phyloP scores from a whole-genome alignment of 2,113 vertebrate genomes.

The Anhinga anhinga region DNA sequence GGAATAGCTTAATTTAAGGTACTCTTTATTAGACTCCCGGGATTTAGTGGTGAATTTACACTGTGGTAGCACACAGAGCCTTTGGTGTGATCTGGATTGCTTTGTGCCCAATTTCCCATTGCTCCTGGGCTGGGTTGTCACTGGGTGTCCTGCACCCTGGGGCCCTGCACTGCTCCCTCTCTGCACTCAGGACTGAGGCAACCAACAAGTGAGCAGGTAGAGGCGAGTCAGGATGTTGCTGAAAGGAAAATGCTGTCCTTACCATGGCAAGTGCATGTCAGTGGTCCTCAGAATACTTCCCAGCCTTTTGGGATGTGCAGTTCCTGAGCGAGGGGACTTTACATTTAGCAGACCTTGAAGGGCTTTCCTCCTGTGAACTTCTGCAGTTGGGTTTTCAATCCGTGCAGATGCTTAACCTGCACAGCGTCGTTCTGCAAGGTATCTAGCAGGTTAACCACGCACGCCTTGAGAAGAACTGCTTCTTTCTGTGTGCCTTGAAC shows the following conservation, averaged over 20 bases:
- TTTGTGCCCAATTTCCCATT: neutral
- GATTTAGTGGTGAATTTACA: neutral
- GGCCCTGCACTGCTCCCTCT: neutral
- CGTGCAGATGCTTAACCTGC: neutral
- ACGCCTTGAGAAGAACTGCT: neutral
- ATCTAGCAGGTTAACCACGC: neutral
- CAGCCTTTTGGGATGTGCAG: neutral
- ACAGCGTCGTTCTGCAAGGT: neutral
- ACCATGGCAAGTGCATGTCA: rapidly evolving
- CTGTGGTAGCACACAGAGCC: neutral
- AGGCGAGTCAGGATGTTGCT: neutral
- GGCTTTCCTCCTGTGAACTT: neutral
- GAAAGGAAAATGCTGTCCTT: neutral
- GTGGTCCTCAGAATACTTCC: neutral
- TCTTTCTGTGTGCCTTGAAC: neutral
- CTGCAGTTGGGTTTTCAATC: neutral
- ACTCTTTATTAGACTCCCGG: neutral
- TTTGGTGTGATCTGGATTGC: neutral
- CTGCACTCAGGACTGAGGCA: no score
- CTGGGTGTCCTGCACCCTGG: neutral
- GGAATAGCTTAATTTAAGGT: neutral
- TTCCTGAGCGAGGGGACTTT: neutral
- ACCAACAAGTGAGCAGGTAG: neutral
- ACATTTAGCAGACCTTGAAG: neutral
- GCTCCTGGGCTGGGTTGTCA: neutral